Evolutionary conservation across 2,888 invertebrate species (phyloP).

Genomic region (Ernsta delagoae): DNA sequence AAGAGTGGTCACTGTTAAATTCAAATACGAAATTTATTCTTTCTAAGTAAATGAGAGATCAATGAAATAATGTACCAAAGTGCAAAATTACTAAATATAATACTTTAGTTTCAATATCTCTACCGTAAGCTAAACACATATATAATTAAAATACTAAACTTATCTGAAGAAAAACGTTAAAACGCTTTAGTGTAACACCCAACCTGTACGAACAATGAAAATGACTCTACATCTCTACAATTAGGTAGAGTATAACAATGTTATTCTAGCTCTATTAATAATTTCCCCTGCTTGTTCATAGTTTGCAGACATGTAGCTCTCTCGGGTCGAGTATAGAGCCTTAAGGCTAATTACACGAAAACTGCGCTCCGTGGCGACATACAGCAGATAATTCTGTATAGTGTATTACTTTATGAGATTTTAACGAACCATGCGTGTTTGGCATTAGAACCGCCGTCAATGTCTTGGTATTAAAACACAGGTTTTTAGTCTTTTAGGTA

Average conservation of each 20-base stretch:
- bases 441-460: not conserved
- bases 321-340: not conserved
- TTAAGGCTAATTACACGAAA: constrained; percentile 25
- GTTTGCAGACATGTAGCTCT: constrained; percentile 11
- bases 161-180: not conserved
- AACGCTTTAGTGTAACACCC: not conserved
- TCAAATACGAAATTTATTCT: no score
- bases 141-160: not conserved
- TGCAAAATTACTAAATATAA: no score
- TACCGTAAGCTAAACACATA: no score
- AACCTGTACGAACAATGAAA: not conserved
- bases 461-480: no score
- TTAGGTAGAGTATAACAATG: not conserved
- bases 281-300: not conserved
- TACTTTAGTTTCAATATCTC: no score
- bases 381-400: not conserved
- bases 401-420: not conserved
- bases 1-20: no score
- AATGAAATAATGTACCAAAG: no score
- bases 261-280: not conserved
- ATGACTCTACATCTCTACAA: not conserved
- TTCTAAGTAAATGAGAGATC: no score
- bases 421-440: not conserved
- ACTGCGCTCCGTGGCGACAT: not conserved
- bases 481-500: no score